phyloP scores from a whole-genome alignment of 2,797 vertebrate species.

The Epinephelus awoara region DNA sequence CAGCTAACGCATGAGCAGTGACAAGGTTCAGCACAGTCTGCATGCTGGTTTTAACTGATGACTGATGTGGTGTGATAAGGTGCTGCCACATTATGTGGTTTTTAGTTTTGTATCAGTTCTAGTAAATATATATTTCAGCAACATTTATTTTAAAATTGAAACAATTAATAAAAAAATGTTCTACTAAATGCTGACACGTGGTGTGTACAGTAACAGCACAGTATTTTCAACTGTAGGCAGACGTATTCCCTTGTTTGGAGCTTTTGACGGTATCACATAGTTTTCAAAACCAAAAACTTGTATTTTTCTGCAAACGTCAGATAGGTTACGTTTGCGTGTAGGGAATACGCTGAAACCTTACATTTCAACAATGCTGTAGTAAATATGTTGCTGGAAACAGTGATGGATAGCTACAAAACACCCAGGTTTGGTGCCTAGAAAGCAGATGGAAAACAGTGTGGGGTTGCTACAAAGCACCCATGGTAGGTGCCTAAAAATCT shows the following conservation, averaged over 20 bases:
- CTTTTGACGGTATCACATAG: neutral
- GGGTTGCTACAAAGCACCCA: no score
- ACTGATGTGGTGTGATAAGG: constrained; percentile 4
- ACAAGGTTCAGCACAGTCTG: constrained; percentile 66
- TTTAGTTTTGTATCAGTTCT: neutral
- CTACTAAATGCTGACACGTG: neutral
- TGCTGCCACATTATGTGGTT: neutral
- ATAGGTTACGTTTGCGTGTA: no score
- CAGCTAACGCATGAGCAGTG: constrained; percentile 56
- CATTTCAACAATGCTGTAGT: no score
- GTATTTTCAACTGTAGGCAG: neutral
- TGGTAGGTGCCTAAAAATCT: no score
- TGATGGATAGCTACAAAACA: no score
- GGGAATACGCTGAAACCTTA: no score
- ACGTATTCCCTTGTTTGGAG: no score
- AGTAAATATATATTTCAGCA: neutral
- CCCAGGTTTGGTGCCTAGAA: no score
- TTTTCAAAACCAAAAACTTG: neutral
- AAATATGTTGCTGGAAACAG: no score
- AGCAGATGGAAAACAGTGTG: no score
- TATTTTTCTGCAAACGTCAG: no score
- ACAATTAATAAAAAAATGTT: neutral
- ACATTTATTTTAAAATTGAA: neutral
- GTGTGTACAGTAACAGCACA: neutral
- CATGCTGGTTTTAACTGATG: constrained; percentile 57